These are phyloP conservation scores for Montipora sp. DNA, from an alignment of 64 coral and sea anemone species.

Conservation along the genomic window DNA sequence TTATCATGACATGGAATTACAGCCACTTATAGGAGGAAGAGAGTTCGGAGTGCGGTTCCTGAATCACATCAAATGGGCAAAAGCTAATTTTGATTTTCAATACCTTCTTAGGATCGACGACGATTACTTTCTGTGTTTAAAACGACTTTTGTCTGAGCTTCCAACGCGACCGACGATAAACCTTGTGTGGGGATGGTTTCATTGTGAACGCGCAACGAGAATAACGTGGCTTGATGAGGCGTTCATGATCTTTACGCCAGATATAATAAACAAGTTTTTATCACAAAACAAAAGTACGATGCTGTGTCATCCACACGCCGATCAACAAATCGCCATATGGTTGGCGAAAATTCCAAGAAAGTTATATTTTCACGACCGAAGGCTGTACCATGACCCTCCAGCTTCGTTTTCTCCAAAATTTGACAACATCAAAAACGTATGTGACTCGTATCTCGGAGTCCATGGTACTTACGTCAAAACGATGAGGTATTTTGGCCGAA, in stretches of 20 bases:
- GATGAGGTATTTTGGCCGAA: slow-evolving; percentile 36
- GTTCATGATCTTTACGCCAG: slow-evolving; percentile 52
- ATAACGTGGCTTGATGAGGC: slow-evolving; percentile 60
- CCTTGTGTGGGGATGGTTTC: slow-evolving; percentile 58
- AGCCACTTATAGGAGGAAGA: slow-evolving; percentile 23
- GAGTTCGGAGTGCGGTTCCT: slow-evolving; percentile 68
- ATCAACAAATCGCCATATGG: slow-evolving; percentile 59
- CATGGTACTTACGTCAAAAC: slow-evolving; percentile 26
- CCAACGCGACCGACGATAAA: slow-evolving; percentile 26
- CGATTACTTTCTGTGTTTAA: slow-evolving; percentile 66
- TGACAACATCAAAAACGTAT: slow-evolving; percentile 13
- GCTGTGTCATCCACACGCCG: slow-evolving; percentile 65
- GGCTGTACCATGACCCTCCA: slow-evolving; percentile 27
- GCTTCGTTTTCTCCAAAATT: slow-evolving; percentile 17
- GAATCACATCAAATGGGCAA: slow-evolving; percentile 59
- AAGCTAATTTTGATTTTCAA: slow-evolving; percentile 51
- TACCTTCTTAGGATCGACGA: slow-evolving; percentile 64
- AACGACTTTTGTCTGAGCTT: slow-evolving; percentile 50
- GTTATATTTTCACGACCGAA: not conserved
- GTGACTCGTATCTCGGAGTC: slow-evolving; percentile 51
- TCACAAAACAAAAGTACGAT: slow-evolving; percentile 34
- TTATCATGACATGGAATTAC: slow-evolving; percentile 29
- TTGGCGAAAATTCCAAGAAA: slow-evolving; percentile 32
- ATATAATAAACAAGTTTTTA: slow-evolving; percentile 57
- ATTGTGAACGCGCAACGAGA: not conserved